Evolutionary conservation across 2,888 invertebrate genomes (phyloP).

Genomic region (Lucinisca nassula): DNA sequence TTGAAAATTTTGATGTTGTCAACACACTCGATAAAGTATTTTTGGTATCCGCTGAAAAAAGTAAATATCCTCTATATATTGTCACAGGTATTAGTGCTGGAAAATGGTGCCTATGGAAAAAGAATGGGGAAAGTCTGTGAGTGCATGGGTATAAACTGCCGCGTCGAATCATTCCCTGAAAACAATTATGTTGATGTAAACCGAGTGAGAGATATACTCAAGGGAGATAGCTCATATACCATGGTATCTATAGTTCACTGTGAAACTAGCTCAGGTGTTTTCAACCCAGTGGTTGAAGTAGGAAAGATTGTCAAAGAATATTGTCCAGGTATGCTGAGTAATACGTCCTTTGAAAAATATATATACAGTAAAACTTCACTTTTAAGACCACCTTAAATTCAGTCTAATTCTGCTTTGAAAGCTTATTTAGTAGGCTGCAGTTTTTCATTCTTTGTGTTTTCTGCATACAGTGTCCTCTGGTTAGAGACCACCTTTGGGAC

Average conservation of each 20-base stretch:
- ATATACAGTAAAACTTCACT: no score
- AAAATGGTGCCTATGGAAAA: constrained; percentile 89
- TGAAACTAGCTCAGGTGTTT: constrained; percentile 89
- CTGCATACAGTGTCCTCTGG: no score
- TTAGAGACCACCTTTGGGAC: no score
- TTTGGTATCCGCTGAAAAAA: no score
- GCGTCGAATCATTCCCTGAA: constrained; percentile 87
- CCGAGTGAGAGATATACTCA: constrained; percentile 78
- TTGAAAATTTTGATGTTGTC: no score
- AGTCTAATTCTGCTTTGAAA: no score
- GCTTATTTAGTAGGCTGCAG: no score
- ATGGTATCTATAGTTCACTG: constrained; percentile 88
- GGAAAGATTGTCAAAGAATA: constrained; percentile 85
- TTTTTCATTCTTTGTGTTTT: no score
- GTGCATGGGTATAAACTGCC: constrained; percentile 82
- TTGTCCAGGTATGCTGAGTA: constrained; percentile 80
- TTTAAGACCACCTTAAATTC: no score
- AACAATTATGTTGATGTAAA: constrained; percentile 82
- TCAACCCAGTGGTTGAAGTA: constrained; percentile 88
- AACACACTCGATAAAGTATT: no score
- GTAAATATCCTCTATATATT: background rate
- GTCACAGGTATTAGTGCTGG: constrained; percentile 87
- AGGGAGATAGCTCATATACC: constrained; percentile 82
- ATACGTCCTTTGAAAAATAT: no score
- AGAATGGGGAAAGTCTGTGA: constrained; percentile 88